These are phyloP conservation scores for Ornithorhynchus anatinus DNA, from an alignment of 2,113 vertebrate genomes.

Conservation along the genomic window DNA sequence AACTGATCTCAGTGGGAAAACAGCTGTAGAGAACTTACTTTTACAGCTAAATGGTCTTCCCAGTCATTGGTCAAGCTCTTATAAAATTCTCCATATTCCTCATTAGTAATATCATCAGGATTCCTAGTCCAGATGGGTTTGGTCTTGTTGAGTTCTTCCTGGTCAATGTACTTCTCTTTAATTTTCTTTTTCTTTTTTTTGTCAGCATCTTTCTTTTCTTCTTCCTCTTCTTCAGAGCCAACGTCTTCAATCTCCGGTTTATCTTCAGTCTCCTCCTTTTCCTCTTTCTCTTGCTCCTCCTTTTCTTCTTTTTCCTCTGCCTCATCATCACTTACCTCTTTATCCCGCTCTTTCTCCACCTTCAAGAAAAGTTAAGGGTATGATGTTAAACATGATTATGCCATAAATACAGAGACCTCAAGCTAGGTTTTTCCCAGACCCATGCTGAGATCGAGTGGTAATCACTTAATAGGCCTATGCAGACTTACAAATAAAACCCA, in stretches of 20 bases:
- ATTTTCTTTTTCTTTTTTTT: conserved; percentile 79
- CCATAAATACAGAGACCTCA: accelerated
- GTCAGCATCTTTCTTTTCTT: conserved; percentile 72
- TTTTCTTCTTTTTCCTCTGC: conserved; percentile 80
- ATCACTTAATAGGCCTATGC: accelerated
- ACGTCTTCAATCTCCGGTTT: conserved; percentile 79
- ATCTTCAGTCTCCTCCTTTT: conserved; percentile 70
- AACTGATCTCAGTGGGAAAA: accelerated
- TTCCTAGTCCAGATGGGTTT: conserved; percentile 92
- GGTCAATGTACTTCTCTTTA: conserved; percentile 79
- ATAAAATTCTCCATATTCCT: conserved; percentile 95
- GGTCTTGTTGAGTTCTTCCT: conserved; percentile 64
- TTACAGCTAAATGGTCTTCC: conserved; percentile 85
- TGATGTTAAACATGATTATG: accelerated
- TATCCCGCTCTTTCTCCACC: conserved; percentile 85
- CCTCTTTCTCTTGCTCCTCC: conserved; percentile 67
- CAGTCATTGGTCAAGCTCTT: conserved; percentile 91
- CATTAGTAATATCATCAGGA: conserved; percentile 92
- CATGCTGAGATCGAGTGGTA: accelerated
- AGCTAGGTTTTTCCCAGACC: neutral
- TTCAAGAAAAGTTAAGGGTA: neutral
- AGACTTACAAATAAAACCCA: accelerated
- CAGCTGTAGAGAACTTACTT: conserved; percentile 59
- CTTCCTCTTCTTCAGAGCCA: conserved; percentile 77
- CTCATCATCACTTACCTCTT: conserved; percentile 86